phyloP scores from a whole-genome alignment of 2,797 vertebrate genomes.

The Chromis chromis region DNA sequence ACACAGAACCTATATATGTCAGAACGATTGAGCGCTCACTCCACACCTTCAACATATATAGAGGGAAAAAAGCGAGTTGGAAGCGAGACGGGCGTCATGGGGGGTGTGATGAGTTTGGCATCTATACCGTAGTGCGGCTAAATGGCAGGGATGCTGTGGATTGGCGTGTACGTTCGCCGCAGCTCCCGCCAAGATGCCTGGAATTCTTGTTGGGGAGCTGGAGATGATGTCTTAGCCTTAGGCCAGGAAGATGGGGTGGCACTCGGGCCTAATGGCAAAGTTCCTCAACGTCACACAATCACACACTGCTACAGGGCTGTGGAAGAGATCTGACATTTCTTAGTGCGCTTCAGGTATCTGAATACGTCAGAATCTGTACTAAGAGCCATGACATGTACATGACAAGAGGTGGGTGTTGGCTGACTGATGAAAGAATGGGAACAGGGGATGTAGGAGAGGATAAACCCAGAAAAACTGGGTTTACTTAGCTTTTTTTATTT shows the following conservation, averaged over 20 bases:
- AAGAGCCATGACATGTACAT: constrained; percentile 66
- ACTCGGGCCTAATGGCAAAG: constrained; percentile 48
- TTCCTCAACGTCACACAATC: constrained; percentile 49
- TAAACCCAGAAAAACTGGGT: constrained; percentile 60
- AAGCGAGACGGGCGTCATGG: constrained; percentile 31
- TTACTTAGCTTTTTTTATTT: constrained; percentile 66
- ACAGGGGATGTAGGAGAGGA: constrained; percentile 58
- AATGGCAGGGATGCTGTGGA: constrained; percentile 46
- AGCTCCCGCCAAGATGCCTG: constrained; percentile 49
- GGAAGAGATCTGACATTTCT: constrained; percentile 67
- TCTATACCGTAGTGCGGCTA: constrained; percentile 52
- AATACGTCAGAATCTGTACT: constrained; percentile 42
- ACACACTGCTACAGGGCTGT: constrained; percentile 16
- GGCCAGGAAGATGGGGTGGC: constrained; percentile 57
- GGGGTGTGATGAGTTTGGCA: constrained; percentile 62
- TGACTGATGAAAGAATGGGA: constrained; percentile 75
- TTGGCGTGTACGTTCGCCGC: constrained; percentile 16
- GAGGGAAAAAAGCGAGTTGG: constrained; percentile 23
- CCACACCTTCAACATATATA: constrained; percentile 56
- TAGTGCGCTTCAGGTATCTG: constrained; percentile 65
- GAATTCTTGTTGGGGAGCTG: constrained; percentile 34
- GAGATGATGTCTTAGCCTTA: constrained; percentile 54
- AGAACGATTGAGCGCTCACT: constrained; percentile 59
- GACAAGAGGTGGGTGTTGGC: constrained; percentile 73
- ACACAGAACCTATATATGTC: constrained; percentile 75